Conservation (phyloP, 2,888 invertebrate species). For the Enchytraeus crypticus region DNA sequence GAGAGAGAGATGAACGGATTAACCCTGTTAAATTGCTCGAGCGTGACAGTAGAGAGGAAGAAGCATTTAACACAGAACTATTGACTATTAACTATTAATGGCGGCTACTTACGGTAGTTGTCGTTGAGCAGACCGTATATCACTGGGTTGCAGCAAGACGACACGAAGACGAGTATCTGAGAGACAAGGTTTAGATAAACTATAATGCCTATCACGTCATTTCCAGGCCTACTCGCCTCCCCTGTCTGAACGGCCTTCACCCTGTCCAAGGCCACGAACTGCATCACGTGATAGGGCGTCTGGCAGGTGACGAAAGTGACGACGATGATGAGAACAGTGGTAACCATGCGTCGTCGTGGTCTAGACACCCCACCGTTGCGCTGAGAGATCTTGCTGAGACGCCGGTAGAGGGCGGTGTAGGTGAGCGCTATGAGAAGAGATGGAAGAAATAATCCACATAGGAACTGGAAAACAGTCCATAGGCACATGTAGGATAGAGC, state of each 20-base stretch:
- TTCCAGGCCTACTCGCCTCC: background rate
- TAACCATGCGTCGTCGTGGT: conserved; percentile 9
- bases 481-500: background rate
- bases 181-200: conserved; percentile 9
- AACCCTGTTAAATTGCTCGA: too few species aligned
- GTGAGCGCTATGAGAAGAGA: too few species aligned
- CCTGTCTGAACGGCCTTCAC: background rate
- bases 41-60: too few species aligned
- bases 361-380: too few species aligned
- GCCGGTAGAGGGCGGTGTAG: too few species aligned
- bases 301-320: conserved; percentile 19
- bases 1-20: too few species aligned
- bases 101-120: conserved; percentile 26
- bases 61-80: too few species aligned
- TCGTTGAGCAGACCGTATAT: conserved; percentile 23
- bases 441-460: too few species aligned
- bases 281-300: conserved; percentile 18
- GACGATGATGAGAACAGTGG: conserved; percentile 20
- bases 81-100: too few species aligned
- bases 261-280: conserved; percentile 7
- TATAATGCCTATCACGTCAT: background rate
- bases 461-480: too few species aligned
- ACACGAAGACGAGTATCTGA: conserved; percentile 17
- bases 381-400: too few species aligned
- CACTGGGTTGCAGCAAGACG: conserved; percentile 21